These are phyloP conservation scores for Drosophila barbarae DNA, from an alignment of 2,888 invertebrate genomes.

Conservation along the genomic window DNA sequence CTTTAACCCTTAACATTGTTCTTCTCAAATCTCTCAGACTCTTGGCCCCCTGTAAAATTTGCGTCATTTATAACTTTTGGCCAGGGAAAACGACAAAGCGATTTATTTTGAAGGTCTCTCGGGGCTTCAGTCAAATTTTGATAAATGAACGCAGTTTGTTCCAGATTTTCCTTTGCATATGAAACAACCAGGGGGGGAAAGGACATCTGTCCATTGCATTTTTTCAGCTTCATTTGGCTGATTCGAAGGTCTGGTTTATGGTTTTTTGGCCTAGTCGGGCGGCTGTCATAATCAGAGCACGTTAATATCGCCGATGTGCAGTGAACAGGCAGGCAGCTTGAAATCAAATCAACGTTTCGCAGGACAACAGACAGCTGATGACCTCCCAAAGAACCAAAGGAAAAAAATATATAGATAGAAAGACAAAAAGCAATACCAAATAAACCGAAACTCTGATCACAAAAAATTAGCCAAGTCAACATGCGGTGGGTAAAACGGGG, in stretches of 20 bases:
- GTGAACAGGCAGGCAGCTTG: conserved; percentile 28
- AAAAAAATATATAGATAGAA: conserved; percentile 8
- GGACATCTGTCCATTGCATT: conserved; percentile 52
- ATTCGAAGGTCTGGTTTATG: conserved; percentile 36
- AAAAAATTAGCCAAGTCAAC: conserved; percentile 45
- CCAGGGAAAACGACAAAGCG: conserved; percentile 29
- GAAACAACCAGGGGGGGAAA: neutral
- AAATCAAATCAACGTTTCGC: conserved; percentile 45
- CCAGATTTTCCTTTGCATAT: conserved; percentile 46
- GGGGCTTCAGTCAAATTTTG: conserved; percentile 52
- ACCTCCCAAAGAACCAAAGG: conserved; percentile 10
- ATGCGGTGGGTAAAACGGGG: conserved; percentile 17
- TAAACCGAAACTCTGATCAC: conserved; percentile 29
- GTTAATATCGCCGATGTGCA: conserved; percentile 32
- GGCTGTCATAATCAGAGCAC: conserved; percentile 33
- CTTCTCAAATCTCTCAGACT: conserved; percentile 1
- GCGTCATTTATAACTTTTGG: conserved; percentile 60
- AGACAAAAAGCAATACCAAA: conserved; percentile 20
- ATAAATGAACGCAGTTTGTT: conserved; percentile 51
- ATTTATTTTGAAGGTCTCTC: conserved; percentile 51
- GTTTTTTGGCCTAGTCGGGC: conserved; percentile 24
- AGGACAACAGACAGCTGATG: conserved; percentile 43
- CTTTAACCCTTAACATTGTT: conserved; percentile 21
- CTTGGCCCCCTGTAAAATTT: conserved; percentile 19
- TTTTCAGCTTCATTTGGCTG: conserved; percentile 64